Evolutionary conservation across 2,113 vertebrate species (phyloP).

Genomic region (Periophthalmodon schlosseri): DNA sequence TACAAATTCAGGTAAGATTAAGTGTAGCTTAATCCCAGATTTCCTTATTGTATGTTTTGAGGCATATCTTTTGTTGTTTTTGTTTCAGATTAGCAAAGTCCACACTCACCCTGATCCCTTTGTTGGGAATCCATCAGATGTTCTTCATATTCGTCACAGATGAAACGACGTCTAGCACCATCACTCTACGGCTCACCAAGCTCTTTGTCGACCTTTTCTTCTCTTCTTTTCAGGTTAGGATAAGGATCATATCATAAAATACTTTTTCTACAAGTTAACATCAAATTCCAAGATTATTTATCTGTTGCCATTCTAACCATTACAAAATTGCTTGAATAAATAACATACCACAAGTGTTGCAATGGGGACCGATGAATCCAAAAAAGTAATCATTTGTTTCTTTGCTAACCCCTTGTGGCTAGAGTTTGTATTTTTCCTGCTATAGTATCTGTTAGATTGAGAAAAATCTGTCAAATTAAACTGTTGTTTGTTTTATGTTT

Average conservation of each 20-base stretch:
- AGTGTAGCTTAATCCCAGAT: not conserved
- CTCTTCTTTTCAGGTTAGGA: constrained; percentile 90
- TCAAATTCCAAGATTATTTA: not conserved
- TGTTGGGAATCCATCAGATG: constrained; percentile 93
- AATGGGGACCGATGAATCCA: not conserved
- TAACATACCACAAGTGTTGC: not conserved
- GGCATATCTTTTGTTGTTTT: not conserved
- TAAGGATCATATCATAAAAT: not conserved
- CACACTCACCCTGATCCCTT: constrained; percentile 91
- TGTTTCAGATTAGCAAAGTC: constrained; percentile 90
- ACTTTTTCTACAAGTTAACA: not conserved
- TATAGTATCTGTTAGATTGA: not conserved
- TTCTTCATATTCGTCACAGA: constrained; percentile 90
- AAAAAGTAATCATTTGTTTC: not conserved
- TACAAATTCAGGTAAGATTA: constrained; percentile 87
- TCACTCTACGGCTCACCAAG: constrained; percentile 86
- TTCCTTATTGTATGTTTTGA: not conserved
- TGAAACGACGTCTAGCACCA: constrained; percentile 83
- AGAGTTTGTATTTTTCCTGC: not conserved
- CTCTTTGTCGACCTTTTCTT: constrained; percentile 93
- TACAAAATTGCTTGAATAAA: not conserved
- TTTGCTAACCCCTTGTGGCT: not conserved
- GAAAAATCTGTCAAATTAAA: not conserved
- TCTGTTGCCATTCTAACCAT: not conserved
- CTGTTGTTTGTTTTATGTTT: not conserved